Base-by-base conservation (phyloP, 2,113 vertebrate species). In the Phrynosoma platyrhinos region DNA sequence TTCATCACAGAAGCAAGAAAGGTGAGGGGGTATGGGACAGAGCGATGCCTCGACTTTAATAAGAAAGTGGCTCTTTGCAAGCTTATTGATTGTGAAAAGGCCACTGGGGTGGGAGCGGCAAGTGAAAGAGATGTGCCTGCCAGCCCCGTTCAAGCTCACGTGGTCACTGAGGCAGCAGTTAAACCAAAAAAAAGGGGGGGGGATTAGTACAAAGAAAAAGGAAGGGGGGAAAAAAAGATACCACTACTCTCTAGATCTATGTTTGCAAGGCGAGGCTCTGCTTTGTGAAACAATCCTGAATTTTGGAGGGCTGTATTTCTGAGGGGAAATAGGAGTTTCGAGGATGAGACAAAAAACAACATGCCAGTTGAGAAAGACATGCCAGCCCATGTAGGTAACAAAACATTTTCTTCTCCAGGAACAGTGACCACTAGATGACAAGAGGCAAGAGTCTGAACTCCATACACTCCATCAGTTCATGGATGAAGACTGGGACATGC, bases 71-170 rank as follows among this genome's bases (percentile, higher is more conserved):
- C 64, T 88, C 58, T 88, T 40, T 30, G 32, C 42, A 25, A 55
- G 81, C 62, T 77, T 83, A 88, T 88, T n/a, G 87, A 88, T 88
- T 83, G 87, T 69, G 80, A 71, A 88, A 88, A 88, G 74, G 74
- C 87, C 25, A 83, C 58, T 69, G 72, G 85, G 84, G 87, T 69
- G 64, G 62, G 58, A 21, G 62, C 42, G 7, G 78, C 68, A 13
- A 21, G n/a, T 5, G 40, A 53, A 42, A 83, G 62, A 40, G 81
- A 55, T 42, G 74, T 6, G 72, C 55, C 81, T 83, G 87, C 42
- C 85, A 58, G 85, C 14, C 66, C 21, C 1, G n/a, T 32, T 87
- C 77, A 87, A 66, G 77, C 36, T 83, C 87, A 78, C 13, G 1
- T n/a, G n/a, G n/a, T 52, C 74, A 23, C 87, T 83, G 87, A 83